A percentile compares a stretch with the other conserved stretches of the same genome.
These are phyloP conservation scores for Pangasius macronema DNA, from an alignment of 2,797 vertebrate genomes.

Conservation along the genomic window DNA sequence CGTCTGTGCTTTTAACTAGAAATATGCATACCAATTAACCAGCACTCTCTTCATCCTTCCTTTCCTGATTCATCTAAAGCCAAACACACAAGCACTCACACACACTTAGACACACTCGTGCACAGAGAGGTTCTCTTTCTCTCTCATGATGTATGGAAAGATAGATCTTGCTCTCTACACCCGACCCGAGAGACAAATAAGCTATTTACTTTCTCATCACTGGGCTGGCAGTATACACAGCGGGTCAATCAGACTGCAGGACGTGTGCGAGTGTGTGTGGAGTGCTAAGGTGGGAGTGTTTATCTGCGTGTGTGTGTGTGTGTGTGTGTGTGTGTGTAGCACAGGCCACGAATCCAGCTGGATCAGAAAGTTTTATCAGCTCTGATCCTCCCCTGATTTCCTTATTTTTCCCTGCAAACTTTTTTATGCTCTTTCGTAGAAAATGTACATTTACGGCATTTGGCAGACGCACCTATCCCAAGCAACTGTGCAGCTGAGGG, in stretches of 20 bases:
- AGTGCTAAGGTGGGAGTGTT: conserved; percentile 6
- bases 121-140: conserved; percentile 14
- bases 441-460: not conserved
- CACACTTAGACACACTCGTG: not conserved
- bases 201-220: conserved; percentile 54
- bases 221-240: conserved; percentile 32
- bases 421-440: too few relatives aligned
- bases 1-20: not conserved
- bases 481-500: not conserved
- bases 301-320: conserved; percentile 24
- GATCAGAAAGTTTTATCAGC: not conserved
- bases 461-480: too few relatives aligned
- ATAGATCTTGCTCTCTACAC: conserved; percentile 23
- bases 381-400: not conserved
- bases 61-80: conserved; percentile 17
- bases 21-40: conserved; percentile 19
- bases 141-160: conserved; percentile 22
- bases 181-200: conserved; percentile 47
- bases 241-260: conserved; percentile 41
- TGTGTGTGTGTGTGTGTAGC: conserved; percentile 21
- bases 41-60: conserved; percentile 13
- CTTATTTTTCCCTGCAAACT: not conserved
- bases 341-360: not conserved
- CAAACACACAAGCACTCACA: conserved; percentile 3
- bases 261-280: conserved; percentile 13